Evolutionary conservation across 2,113 vertebrate species (phyloP), one percentile per base, ranked within the genome.

Genomic region (Cryptomyrus ogoouensis): DNA sequence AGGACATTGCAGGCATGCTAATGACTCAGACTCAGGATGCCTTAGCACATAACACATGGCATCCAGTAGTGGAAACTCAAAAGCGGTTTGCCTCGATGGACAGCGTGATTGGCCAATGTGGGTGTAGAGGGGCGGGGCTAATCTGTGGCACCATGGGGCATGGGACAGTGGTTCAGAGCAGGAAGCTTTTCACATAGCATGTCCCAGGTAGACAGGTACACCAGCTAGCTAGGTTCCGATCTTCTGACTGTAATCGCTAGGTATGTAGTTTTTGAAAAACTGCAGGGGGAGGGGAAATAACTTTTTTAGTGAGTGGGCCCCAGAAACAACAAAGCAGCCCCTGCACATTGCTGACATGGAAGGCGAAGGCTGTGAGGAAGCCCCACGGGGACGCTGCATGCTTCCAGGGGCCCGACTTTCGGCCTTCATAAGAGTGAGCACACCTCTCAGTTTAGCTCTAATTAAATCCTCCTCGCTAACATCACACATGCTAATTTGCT

Each of bases 381-480:
- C 10, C 56, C 56, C 24, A n/a, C 24, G 2, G 56, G 56, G 56
- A 62, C 2, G 8, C 24, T 9, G n/a, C 62, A 27, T 0, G 3
- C 62, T 70, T 13, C 3, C n/a, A 13, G 3, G 10, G 62, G 10
- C 62, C 62, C 10, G 3, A 70, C 56, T 80, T 19, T 80, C 74
- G 31, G 66, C 66, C 90, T 89, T 91, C 90, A 89, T 90, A 88
- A 90, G 44, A 80, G 91, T 90, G 88, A 89, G 70, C 58, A 91
- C 89, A 91, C 90, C 70, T 88, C 39, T 91, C 89, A 35, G 91
- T 92, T 93, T 91, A 90, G 93, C 93, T 89, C 93, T 92, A 93
- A 93, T 95, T 94, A 94, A 92, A 93, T 0, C 74, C 47, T 91
- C 89, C 93, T 93, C 93, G 93, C 95, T 94, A 95, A 94, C 94